A percentile compares a stretch with the other conserved stretches of the same genome.
Evolutionary conservation across 2,888 invertebrate genomes (phyloP).

Genomic region (Eristalis tenax): DNA sequence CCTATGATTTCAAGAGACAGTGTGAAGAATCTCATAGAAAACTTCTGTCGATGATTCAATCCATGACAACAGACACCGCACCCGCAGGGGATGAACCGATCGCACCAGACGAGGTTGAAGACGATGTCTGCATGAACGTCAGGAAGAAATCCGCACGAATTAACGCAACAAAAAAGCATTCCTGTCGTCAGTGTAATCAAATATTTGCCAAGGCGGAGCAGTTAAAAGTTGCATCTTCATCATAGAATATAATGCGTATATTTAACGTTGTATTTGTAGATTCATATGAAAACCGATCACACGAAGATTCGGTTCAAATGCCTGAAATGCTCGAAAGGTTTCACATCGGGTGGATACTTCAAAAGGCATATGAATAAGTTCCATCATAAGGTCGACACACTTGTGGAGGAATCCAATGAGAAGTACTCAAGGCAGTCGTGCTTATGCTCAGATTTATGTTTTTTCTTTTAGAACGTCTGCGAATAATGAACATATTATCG

Average conservation of each 20-base stretch:
- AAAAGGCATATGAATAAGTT: slow-evolving; percentile 36
- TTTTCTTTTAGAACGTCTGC: slow-evolving; percentile 18
- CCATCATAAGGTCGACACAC: slow-evolving; percentile 6
- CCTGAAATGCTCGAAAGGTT: slow-evolving; percentile 35
- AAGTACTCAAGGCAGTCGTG: slow-evolving; percentile 7
- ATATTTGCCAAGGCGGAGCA: background rate
- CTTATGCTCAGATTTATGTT: background rate
- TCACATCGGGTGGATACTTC: slow-evolving; percentile 44
- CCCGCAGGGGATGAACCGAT: background rate
- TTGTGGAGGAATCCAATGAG: background rate
- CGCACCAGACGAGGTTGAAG: background rate
- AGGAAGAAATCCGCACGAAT: slow-evolving; percentile 15
- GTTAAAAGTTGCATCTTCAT: slow-evolving; percentile 17
- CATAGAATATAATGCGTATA: background rate
- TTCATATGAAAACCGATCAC: background rate
- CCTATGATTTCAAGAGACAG: slow-evolving; percentile 77
- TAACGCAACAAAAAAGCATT: background rate
- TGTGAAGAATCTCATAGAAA: slow-evolving; percentile 75
- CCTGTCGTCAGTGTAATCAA: slow-evolving; percentile 5
- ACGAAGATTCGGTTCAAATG: slow-evolving; percentile 11
- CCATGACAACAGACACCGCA: background rate
- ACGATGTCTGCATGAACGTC: background rate
- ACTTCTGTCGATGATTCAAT: slow-evolving; percentile 65
- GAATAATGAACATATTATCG: slow-evolving; percentile 6
- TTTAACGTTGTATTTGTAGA: slow-evolving; percentile 1